Evolutionary conservation across 2,888 invertebrate genomes (phyloP).

Genomic region (Lasioglossum lativentre): DNA sequence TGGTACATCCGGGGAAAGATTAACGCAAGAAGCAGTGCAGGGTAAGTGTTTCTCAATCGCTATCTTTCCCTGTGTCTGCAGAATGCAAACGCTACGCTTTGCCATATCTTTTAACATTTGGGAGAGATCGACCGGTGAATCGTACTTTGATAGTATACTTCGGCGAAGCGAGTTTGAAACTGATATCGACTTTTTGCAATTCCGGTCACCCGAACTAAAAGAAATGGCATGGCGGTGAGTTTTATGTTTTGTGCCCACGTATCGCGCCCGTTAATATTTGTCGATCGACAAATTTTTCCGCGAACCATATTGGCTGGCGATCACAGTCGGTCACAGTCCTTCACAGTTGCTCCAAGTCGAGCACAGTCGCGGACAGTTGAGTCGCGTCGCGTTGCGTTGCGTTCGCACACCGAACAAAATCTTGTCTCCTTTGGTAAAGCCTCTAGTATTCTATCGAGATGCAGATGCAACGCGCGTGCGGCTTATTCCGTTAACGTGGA

Average conservation of each 20-base stretch:
- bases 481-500: slow-evolving; percentile 58
- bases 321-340: not conserved
- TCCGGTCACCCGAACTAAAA: not conserved
- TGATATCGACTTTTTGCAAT: not conserved
- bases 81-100: slow-evolving; percentile 34
- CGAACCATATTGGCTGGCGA: not conserved
- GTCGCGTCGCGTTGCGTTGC: not conserved
- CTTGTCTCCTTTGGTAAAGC: not conserved
- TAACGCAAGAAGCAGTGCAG: slow-evolving; percentile 83
- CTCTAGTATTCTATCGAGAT: not conserved
- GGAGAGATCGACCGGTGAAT: not conserved
- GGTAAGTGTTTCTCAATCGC: slow-evolving; percentile 78
- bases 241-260: slow-evolving; percentile 69
- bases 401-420: slow-evolving; percentile 6
- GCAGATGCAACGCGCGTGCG: slow-evolving; percentile 11
- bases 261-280: slow-evolving; percentile 22
- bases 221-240: slow-evolving; percentile 63
- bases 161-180: not conserved
- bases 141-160: not conserved
- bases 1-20: slow-evolving; percentile 83
- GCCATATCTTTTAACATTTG: slow-evolving; percentile 42
- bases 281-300: slow-evolving; percentile 7
- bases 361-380: not conserved
- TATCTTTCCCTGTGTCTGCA: slow-evolving; percentile 23
- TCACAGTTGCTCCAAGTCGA: not conserved